Evolutionary conservation across 1,140 invertebrate genomes (phyloP).

Genomic region (Hyles vespertilio): DNA sequence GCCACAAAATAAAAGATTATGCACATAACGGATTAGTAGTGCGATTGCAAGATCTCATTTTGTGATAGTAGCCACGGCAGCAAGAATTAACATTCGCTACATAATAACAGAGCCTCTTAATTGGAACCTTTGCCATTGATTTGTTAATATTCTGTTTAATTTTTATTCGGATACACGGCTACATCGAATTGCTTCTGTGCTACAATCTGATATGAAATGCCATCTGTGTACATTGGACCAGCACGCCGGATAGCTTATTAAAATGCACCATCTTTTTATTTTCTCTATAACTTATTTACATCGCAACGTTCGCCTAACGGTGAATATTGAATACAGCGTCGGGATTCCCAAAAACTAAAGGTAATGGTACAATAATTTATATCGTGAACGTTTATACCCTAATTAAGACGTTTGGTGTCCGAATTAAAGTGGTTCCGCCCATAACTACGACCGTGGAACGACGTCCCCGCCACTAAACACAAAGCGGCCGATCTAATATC

Average conservation of each 20-base stretch:
- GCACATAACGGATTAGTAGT: slow-evolving; percentile 27
- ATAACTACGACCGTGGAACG: slow-evolving; percentile 48
- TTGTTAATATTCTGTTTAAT: slow-evolving; percentile 66
- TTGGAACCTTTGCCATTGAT: slow-evolving; percentile 63
- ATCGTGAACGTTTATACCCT: slow-evolving; percentile 41
- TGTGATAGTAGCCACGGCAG: slow-evolving; percentile 48
- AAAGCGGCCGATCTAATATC: slow-evolving; percentile 51
- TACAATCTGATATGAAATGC: too few species aligned
- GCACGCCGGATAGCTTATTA: too few species aligned
- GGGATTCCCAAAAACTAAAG: not conserved
- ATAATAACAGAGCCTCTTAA: slow-evolving; percentile 61
- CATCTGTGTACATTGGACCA: too few species aligned
- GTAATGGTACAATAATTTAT: slow-evolving; percentile 35
- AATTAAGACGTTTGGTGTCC: slow-evolving; percentile 61
- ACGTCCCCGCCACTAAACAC: slow-evolving; percentile 36
- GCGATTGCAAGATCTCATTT: slow-evolving; percentile 58
- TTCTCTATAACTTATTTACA: too few species aligned
- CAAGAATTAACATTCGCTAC: slow-evolving; percentile 49
- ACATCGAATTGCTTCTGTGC: too few species aligned
- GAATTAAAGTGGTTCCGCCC: slow-evolving; percentile 38
- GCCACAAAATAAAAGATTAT: too few species aligned
- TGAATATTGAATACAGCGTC: not conserved
- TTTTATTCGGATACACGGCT: slow-evolving; percentile 43
- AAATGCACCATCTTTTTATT: too few species aligned
- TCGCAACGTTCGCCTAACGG: too few species aligned